Conservation (phyloP, 2,797 vertebrate species). For the Ceyx erithaca region DNA sequence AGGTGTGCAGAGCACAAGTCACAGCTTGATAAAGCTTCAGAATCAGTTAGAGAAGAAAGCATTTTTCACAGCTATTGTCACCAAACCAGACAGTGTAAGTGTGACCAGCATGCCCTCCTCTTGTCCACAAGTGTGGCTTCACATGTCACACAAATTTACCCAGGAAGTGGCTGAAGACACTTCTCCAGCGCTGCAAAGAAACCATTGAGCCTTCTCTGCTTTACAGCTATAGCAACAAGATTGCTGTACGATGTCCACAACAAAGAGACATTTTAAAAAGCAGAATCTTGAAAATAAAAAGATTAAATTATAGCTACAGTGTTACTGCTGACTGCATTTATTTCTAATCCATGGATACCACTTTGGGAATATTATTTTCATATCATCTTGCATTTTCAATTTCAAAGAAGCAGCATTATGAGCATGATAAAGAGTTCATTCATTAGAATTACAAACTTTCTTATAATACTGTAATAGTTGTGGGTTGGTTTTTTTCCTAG, state of each 20-base stretch:
- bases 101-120: background rate
- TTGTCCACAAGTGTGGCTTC: accelerated
- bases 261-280: background rate
- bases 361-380: background rate
- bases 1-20: background rate
- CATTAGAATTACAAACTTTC: background rate
- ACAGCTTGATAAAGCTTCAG: background rate
- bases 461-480: background rate
- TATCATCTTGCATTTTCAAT: background rate
- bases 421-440: background rate
- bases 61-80: background rate
- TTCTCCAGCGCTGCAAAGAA: background rate
- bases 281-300: background rate
- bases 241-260: background rate
- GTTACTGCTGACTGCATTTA: background rate
- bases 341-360: background rate
- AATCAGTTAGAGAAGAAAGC: background rate
- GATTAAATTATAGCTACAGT: background rate
- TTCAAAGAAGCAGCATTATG: background rate
- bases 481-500: background rate
- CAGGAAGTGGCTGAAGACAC: background rate
- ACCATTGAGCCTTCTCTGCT: background rate
- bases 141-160: background rate
- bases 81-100: background rate
- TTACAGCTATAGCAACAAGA: background rate